Evolutionary conservation across 2,888 invertebrate genomes (phyloP).

Genomic region (Pediacus dermestoides): DNA sequence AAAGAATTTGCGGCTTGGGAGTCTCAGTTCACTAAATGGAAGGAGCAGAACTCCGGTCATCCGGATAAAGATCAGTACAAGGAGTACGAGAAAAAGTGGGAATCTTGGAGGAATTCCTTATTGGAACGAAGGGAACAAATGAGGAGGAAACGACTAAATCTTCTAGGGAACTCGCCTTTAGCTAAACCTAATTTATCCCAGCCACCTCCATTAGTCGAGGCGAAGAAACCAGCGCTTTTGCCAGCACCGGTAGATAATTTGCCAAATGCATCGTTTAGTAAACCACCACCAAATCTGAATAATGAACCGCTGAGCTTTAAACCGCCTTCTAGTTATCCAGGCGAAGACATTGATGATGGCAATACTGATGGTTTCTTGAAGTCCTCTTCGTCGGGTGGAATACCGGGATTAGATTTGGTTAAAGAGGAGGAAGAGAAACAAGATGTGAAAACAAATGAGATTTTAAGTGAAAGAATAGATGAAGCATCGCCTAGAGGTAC

Average conservation of each 20-base stretch:
- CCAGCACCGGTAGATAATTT: conserved; percentile 8
- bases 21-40: conserved; percentile 88
- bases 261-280: conserved; percentile 21
- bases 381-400: conserved; percentile 51
- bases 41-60: conserved; percentile 84
- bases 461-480: neutral
- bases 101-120: conserved; percentile 74
- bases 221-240: neutral
- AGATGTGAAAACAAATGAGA: conserved; percentile 6
- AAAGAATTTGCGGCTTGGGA: conserved; percentile 90
- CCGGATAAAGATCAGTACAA: conserved; percentile 83
- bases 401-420: conserved; percentile 72
- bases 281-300: conserved; percentile 40
- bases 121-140: conserved; percentile 78
- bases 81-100: conserved; percentile 86
- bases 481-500: conserved; percentile 14
- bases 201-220: conserved; percentile 15
- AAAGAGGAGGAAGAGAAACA: conserved; percentile 44
- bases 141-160: conserved; percentile 60
- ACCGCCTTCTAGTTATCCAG: conserved; percentile 9
- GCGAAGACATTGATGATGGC: conserved; percentile 16
- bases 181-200: conserved; percentile 12
- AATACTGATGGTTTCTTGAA: conserved; percentile 25
- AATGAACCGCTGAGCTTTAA: conserved; percentile 41
- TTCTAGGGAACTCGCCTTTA: conserved; percentile 14